A percentile compares a stretch with the other conserved stretches of the same genome.
Evolutionary conservation across 2,888 invertebrate species (phyloP).

Genomic region (Chironomus riparius): DNA sequence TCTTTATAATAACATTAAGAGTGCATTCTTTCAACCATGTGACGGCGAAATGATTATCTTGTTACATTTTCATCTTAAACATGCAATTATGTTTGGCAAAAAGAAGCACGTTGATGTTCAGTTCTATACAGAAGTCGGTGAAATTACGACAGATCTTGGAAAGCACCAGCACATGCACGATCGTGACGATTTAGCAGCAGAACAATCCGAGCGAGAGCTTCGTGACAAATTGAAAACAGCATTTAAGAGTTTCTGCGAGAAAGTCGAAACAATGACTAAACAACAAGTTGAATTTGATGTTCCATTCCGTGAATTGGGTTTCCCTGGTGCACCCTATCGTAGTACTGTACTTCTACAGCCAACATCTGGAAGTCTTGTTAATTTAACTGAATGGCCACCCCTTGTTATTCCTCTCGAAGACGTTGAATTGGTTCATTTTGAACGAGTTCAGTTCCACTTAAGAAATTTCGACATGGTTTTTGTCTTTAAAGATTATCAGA

Average conservation of each 20-base stretch:
- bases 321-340: conserved; percentile 94
- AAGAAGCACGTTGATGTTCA: conserved; percentile 99
- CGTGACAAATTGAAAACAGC: conserved; percentile 94
- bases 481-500: conserved; percentile 94
- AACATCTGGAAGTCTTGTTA: conserved; percentile 95
- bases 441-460: conserved; percentile 95
- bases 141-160: conserved; percentile 97
- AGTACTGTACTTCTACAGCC: conserved; percentile 94
- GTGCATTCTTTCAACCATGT: conserved; percentile 98
- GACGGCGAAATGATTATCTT: conserved; percentile 99
- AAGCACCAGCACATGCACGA: conserved; percentile 99
- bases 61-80: conserved; percentile 96
- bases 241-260: conserved; percentile 97
- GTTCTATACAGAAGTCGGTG: conserved; percentile 99
- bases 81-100: conserved; percentile 99
- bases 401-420: conserved; percentile 97
- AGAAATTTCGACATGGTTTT: conserved; percentile 99
- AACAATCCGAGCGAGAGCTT: conserved; percentile 95
- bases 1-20: conserved; percentile 97
- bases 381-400: conserved; percentile 98
- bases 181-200: conserved; percentile 95
- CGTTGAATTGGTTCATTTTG: conserved; percentile 96
- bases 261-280: conserved; percentile 90
- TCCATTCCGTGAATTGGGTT: conserved; percentile 95
- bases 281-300: conserved; percentile 97